Evolutionary conservation across 2,113 vertebrate species (phyloP).

Genomic region (Petrocephalus microphthalmus): DNA sequence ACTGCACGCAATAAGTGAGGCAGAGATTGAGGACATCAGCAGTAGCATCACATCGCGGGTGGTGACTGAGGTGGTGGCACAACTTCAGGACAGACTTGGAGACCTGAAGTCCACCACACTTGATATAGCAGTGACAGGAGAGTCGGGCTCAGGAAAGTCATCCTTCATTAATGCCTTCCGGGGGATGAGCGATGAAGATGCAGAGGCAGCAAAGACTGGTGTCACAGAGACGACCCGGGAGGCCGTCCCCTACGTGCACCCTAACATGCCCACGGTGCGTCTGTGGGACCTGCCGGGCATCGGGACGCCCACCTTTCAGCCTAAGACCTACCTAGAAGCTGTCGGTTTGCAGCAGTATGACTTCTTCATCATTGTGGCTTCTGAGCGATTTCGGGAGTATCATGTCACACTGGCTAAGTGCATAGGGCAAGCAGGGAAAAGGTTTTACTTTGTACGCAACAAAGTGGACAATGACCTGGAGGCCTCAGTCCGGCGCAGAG

Average conservation of each 20-base stretch:
- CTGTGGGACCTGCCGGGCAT: slow-evolving; percentile 47
- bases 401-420: slow-evolving; percentile 32
- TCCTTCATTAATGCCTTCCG: slow-evolving; percentile 42
- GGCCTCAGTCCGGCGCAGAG: not conserved
- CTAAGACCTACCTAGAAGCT: slow-evolving; percentile 29
- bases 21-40: slow-evolving; percentile 22
- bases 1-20: slow-evolving; percentile 11
- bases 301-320: slow-evolving; percentile 29
- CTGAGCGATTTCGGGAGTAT: slow-evolving; percentile 33
- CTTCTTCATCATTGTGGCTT: slow-evolving; percentile 41
- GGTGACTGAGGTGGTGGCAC: slow-evolving; percentile 15
- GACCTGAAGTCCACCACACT: slow-evolving; percentile 24
- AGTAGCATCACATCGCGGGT: not conserved
- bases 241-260: slow-evolving; percentile 30
- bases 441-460: slow-evolving; percentile 42
- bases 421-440: slow-evolving; percentile 34
- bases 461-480: slow-evolving; percentile 44
- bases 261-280: slow-evolving; percentile 29
- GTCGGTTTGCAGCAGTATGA: slow-evolving; percentile 36
- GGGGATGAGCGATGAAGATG: slow-evolving; percentile 33
- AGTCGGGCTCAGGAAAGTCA: slow-evolving; percentile 40
- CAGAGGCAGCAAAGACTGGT: slow-evolving; percentile 28
- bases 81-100: slow-evolving; percentile 19
- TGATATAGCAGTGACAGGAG: slow-evolving; percentile 40
- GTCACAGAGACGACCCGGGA: slow-evolving; percentile 32